Evolutionary conservation across 2,113 vertebrate species (phyloP).

Genomic region (Aspidoscelis tigris): DNA sequence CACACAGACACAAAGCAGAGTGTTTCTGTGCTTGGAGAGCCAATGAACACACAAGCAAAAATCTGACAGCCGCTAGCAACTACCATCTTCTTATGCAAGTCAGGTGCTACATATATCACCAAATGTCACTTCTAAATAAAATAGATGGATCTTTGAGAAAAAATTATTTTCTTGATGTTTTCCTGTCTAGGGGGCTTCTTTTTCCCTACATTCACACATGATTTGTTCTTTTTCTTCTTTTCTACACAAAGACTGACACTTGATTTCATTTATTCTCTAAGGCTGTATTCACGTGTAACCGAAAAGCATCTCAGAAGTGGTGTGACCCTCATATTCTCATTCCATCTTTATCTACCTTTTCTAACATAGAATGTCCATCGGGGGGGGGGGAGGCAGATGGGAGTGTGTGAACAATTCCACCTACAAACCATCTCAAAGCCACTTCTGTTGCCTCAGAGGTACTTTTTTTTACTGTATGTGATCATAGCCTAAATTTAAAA

Average conservation of each 20-base stretch:
- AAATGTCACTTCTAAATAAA: not conserved
- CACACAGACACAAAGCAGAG: not conserved
- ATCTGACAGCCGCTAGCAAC: not conserved
- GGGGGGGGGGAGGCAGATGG: no score
- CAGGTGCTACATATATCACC: not conserved
- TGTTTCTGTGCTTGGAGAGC: not conserved
- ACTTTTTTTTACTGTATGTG: no score
- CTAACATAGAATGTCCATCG: no score
- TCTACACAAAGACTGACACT: not conserved
- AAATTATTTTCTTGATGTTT: conserved; percentile 44
- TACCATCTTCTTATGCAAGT: not conserved
- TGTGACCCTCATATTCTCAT: no score
- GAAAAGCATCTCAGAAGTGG: no score
- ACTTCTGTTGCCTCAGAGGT: no score
- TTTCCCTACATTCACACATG: conserved; percentile 50
- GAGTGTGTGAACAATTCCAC: no score
- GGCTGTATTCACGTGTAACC: no score
- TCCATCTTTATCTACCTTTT: no score
- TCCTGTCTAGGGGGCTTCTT: conserved; percentile 36
- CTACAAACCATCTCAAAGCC: no score
- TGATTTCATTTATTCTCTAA: conserved; percentile 3
- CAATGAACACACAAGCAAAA: not conserved
- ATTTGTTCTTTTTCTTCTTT: conserved; percentile 24
- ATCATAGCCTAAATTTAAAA: no score
- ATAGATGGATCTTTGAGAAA: conserved; percentile 38